These are phyloP conservation scores for Hozukius guyotensis DNA, from an alignment of 2,797 vertebrate genomes.

Conservation along the genomic window DNA sequence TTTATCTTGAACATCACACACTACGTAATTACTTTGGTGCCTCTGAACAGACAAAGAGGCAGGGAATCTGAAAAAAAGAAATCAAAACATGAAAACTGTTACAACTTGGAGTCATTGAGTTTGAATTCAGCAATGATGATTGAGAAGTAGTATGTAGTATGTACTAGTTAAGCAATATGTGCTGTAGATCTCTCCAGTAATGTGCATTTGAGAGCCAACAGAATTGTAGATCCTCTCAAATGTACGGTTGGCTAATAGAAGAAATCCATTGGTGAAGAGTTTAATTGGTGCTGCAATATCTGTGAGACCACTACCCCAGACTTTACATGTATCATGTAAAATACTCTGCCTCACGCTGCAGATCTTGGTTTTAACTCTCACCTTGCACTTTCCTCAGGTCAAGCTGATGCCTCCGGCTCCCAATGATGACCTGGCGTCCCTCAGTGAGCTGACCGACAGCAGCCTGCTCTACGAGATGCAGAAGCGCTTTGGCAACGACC, in stretches of 20 bases:
- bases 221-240: neutral
- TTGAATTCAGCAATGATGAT: neutral
- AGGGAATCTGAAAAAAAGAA: neutral
- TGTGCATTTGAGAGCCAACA: neutral
- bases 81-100: neutral
- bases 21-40: neutral
- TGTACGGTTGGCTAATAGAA: neutral
- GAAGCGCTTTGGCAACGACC: conserved; percentile 94
- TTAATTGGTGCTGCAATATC: neutral
- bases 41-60: neutral
- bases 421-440: conserved; percentile 94
- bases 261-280: neutral
- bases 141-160: neutral
- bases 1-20: neutral
- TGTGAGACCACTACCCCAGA: neutral
- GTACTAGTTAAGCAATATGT: neutral
- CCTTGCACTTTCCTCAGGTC: conserved; percentile 78
- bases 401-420: conserved; percentile 95
- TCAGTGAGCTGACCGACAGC: conserved; percentile 93
- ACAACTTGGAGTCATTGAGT: neutral
- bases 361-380: neutral
- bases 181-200: neutral
- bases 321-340: neutral
- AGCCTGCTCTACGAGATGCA: conserved; percentile 98
- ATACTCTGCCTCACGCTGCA: neutral